Conservation (phyloP, 92 coral and sea anemone species). For the Parazoanthus darwini region DNA sequence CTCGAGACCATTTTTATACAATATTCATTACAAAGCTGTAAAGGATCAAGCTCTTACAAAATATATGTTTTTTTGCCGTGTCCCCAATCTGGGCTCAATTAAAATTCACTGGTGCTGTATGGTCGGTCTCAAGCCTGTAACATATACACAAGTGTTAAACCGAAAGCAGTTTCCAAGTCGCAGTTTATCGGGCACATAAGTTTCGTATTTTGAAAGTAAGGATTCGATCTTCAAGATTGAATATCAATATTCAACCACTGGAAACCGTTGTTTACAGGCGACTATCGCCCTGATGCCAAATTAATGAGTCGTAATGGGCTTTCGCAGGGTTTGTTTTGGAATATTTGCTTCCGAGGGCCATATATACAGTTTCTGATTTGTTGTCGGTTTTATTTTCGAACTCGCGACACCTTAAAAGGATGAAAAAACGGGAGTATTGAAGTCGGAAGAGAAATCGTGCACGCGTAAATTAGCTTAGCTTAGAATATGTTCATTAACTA, state of each 20-base stretch:
- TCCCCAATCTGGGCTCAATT: neutral
- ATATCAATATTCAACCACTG: neutral
- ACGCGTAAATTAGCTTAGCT: neutral
- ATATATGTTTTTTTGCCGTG: neutral
- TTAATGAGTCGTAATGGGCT: neutral
- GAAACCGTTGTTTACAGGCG: slow-evolving; percentile 14
- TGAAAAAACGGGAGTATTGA: neutral
- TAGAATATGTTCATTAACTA: slow-evolving; percentile 4
- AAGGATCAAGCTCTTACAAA: neutral
- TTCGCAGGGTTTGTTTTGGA: neutral
- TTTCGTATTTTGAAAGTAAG: no score
- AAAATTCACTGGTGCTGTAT: neutral
- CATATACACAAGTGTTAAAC: no score
- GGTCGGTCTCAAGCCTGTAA: neutral
- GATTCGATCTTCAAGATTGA: neutral
- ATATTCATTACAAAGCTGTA: neutral
- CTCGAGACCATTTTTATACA: slow-evolving; percentile 18
- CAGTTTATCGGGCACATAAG: neutral
- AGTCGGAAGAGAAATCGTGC: neutral
- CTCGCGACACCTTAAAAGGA: neutral
- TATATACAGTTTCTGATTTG: neutral
- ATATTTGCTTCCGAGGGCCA: neutral
- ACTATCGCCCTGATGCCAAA: neutral
- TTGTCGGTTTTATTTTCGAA: neutral
- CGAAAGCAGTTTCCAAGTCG: neutral